These are phyloP conservation scores for Apis dorsata DNA, from an alignment of 1,140 invertebrate species.

Conservation along the genomic window DNA sequence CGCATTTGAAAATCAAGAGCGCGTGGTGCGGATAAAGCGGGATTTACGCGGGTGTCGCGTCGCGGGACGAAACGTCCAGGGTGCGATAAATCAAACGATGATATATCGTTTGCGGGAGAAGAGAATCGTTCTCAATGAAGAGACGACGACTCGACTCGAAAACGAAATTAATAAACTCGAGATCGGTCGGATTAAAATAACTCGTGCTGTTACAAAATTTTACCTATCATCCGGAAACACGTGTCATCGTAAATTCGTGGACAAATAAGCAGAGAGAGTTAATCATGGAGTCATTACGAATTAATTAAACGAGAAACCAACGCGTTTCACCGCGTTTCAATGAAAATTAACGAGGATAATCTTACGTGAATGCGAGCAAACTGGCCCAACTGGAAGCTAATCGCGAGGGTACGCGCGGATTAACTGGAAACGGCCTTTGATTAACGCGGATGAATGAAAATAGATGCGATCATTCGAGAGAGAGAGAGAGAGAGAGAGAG, in stretches of 20 bases:
- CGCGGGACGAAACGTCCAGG: background rate
- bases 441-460: constrained; percentile 1
- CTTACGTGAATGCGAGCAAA: background rate
- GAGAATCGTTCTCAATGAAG: background rate
- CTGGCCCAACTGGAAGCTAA: background rate
- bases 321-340: background rate
- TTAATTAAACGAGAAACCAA: background rate
- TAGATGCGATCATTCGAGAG: background rate
- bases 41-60: constrained; percentile 20
- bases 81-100: constrained; percentile 14
- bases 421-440: background rate
- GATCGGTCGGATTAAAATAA: too few species aligned
- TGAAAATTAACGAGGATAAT: background rate
- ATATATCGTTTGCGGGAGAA: background rate
- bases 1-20: constrained; percentile 8
- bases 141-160: background rate
- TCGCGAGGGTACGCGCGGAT: background rate
- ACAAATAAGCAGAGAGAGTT: background rate
- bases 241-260: too few species aligned
- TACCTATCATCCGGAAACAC: too few species aligned
- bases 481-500: background rate
- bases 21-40: constrained; percentile 13
- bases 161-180: too few species aligned
- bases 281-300: background rate
- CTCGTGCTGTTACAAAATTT: too few species aligned